A percentile compares a stretch with the other conserved stretches of the same genome.
phyloP scores from a whole-genome alignment of 2,888 invertebrate genomes.

The Lithophane ornitopus region DNA sequence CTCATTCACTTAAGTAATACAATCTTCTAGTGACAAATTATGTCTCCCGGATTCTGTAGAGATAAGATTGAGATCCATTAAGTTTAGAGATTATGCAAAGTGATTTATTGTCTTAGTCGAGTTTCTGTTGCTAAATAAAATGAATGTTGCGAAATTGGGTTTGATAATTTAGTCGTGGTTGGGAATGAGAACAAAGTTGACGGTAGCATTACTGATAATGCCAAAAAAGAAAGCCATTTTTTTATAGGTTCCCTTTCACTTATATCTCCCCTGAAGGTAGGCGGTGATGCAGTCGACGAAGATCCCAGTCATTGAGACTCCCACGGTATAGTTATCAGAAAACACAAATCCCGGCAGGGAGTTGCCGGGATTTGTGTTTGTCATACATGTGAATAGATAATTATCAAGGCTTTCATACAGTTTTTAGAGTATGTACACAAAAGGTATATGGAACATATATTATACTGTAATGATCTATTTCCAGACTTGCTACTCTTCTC shows the following conservation, averaged over 20 bases:
- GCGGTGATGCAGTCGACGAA: neutral
- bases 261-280: too few species aligned
- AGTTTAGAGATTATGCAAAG: slow-evolving; percentile 59
- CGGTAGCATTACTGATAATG: neutral
- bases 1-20: slow-evolving; percentile 58
- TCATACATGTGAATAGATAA: neutral
- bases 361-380: neutral
- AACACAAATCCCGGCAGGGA: neutral
- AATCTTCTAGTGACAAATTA: slow-evolving; percentile 65
- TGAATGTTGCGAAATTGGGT: slow-evolving; percentile 52
- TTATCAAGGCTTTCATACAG: neutral
- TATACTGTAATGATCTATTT: slow-evolving; percentile 4
- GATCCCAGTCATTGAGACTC: neutral
- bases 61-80: slow-evolving; percentile 65
- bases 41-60: slow-evolving; percentile 51
- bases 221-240: neutral
- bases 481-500: neutral
- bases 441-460: neutral
- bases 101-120: slow-evolving; percentile 63
- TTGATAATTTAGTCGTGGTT: slow-evolving; percentile 44
- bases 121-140: slow-evolving; percentile 58
- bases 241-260: neutral
- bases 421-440: neutral
- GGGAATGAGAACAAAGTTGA: slow-evolving; percentile 25
- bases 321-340: neutral